A percentile compares a stretch with the other conserved stretches of the same genome.
Conservation (phyloP, 2,797 vertebrate genomes). For the Hypotaenidia okinawae region DNA sequence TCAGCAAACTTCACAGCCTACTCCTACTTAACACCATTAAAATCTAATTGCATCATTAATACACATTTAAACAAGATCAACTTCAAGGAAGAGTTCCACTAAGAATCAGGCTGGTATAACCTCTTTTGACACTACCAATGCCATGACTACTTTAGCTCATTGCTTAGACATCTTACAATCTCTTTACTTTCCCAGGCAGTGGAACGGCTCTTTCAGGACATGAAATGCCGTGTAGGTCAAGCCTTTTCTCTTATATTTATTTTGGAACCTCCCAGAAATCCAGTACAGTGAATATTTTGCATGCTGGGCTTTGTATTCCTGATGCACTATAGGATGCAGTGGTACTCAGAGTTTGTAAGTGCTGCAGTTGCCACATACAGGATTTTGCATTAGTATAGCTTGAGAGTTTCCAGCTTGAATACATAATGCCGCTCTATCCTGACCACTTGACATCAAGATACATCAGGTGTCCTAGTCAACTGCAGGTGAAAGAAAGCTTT, state of each 20-base stretch:
- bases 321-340: background rate
- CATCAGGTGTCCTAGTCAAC: background rate
- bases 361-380: background rate
- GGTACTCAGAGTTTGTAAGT: background rate
- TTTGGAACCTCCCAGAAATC: background rate
- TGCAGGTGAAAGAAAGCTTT: background rate
- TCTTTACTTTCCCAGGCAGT: background rate
- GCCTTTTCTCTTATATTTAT: background rate
- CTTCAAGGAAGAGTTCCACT: background rate
- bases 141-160: background rate
- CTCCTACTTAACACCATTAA: background rate
- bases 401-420: background rate
- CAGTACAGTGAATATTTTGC: background rate
- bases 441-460: background rate
- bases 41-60: slow-evolving; percentile 24
- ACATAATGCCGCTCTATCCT: background rate
- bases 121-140: background rate
- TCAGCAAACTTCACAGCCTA: background rate
- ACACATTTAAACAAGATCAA: background rate
- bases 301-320: background rate
- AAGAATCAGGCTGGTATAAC: background rate
- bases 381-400: background rate
- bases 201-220: background rate
- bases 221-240: background rate
- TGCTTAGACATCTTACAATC: background rate